Base-by-base conservation (phyloP, 2,113 vertebrate species). In the Lepidiolamprologus cunningtoni region DNA sequence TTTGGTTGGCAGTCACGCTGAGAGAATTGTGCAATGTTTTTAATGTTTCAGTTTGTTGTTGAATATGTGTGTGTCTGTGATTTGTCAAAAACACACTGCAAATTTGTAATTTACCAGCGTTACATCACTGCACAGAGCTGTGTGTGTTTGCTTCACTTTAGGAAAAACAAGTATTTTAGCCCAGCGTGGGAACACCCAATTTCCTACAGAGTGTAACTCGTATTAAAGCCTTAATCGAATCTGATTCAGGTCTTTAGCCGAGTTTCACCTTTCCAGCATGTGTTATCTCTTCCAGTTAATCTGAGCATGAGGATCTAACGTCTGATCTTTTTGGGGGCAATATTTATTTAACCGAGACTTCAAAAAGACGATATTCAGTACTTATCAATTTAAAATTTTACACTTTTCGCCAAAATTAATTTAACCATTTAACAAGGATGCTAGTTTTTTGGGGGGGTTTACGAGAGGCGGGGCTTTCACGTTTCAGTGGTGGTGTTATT, bases 11-110 rank as follows among this genome's bases (percentile, higher is more conserved):
- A 83, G 90, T 84, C 55, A 35, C 81, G 89, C 82, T 82, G 94
- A 88, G 91, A 91, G 94, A 90, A 95, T 93, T 94, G 90, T 86
- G 81, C 90, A 93, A 88, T 86, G 91, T 94, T 94, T 68, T 94
- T 87, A 89, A 90, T 91, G 86, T 83, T 85, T 86, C 19, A 55
- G 83, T 85, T 85, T 89, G 83, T 87, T 93, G 82, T 88, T 91
- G 78, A 53, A 53, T 53, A 68, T 57, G 37, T 14, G 19, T 45
- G 81, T 45, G 37, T 63, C 40, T 82, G 63, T 88, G 82, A 87
- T 91, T 89, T 90, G 80, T 91, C 53, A 90, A 88, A 89, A 84
- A 91, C 91, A 86, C 61, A 88, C 87, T 52, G 11, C 28, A 85
- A 89, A 83, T 92, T 91, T 94, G 19, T 88, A 87, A 85, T 94